Evolutionary conservation across 2,113 vertebrate species (phyloP), one percentile per base, ranked within the genome.

Genomic region (Muntiacus reevesi): DNA sequence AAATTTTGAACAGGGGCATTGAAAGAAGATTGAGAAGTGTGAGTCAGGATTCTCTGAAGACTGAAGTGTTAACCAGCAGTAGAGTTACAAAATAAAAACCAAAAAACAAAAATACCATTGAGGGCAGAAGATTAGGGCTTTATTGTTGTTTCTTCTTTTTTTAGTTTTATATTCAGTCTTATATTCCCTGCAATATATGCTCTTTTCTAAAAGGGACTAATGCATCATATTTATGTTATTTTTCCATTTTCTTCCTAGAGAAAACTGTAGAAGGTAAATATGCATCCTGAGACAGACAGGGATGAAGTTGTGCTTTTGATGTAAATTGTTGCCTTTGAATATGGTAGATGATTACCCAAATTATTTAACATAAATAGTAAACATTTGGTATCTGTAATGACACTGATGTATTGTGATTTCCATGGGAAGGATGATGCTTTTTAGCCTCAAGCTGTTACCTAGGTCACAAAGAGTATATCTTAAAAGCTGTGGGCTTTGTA

Each of bases 371-470:
- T 98, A 97, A 97, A 98, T 97, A 98, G 87, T 94, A 89, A 89
- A 98, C 86, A 96, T 97, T 98, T 98, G 94, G 59, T 90, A n/a
- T 97, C 82, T 88, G n/a, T 97, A 98, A 98, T 98, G 94, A 97
- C 50, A 94, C 45, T 85, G 88, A 96, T 95, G 96, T 97, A 96
- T 97, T 98, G 94, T 98, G 93, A 86, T 98, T 98, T 60, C 97
- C 91, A 98, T 93, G 95, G 96, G 94, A 62, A 98, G 97, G 94
- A 93, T 94, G 90, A 87, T 33, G 28, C 23, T 91, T 62, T 94
- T 92, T 10, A 95, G 45, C 2, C 50, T 94, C 7, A 1, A 81
- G 12, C 55, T 81, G 21, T 57, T 59, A 45, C 11, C 13, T 55
- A 17, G 2, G 5, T 30, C 43, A 33, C 54, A 62, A 36, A 36